Conservation (phyloP, 2,797 vertebrate genomes). For the Cyclopterus lumpus region DNA sequence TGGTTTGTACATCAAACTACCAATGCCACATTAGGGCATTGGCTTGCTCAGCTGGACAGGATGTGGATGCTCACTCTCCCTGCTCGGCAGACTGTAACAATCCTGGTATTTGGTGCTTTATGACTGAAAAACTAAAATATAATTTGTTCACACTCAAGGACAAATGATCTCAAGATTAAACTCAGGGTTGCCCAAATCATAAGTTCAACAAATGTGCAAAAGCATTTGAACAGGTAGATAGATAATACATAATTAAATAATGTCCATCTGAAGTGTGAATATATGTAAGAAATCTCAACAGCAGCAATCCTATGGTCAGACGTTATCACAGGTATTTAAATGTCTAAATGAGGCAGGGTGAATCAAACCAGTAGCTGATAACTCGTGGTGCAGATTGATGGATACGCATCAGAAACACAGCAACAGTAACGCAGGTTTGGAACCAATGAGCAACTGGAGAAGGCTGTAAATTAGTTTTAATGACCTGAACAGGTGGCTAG, state of each 20-base stretch:
- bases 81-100: no score
- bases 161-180: neutral
- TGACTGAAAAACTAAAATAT: neutral
- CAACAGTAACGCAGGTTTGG: neutral
- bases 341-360: neutral
- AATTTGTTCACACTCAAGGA: neutral
- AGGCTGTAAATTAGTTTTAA: neutral
- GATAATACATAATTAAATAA: neutral
- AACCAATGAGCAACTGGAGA: neutral
- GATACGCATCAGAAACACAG: no score
- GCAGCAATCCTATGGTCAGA: neutral
- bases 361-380: neutral
- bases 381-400: neutral
- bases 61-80: constrained; percentile 46
- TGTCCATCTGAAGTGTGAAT: neutral
- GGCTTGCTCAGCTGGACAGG: constrained; percentile 65
- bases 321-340: neutral
- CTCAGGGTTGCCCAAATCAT: neutral
- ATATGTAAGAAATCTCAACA: neutral
- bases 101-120: neutral
- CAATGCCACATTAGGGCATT: constrained; percentile 36
- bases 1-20: constrained; percentile 4
- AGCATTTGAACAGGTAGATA: neutral
- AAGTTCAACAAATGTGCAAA: neutral
- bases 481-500: neutral